A percentile compares a stretch with the other conserved stretches of the same genome.
These are phyloP conservation scores for Felis chaus DNA, from an alignment of 2,113 vertebrate species.

Conservation along the genomic window DNA sequence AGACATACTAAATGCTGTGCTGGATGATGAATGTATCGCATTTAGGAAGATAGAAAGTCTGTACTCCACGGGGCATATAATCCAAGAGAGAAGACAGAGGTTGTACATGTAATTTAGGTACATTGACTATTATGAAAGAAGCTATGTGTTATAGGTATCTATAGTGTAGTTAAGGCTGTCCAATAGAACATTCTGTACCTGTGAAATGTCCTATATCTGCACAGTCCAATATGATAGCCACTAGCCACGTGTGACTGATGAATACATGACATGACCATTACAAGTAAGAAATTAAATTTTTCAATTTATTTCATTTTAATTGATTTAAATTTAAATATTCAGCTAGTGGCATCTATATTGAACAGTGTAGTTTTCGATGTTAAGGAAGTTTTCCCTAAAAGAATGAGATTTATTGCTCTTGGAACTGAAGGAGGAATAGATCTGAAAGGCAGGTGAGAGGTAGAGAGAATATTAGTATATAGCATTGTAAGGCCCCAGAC, in stretches of 20 bases:
- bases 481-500: not conserved
- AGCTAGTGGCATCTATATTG: not conserved
- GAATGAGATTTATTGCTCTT: not conserved
- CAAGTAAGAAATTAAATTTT: not conserved
- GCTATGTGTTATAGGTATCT: not conserved
- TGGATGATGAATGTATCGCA: not conserved
- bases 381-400: not conserved
- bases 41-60: not conserved
- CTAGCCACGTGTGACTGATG: not conserved
- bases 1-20: not conserved
- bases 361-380: not conserved
- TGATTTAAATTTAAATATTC: constrained; percentile 16
- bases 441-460: not conserved
- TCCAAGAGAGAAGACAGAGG: not conserved
- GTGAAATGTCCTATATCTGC: not conserved
- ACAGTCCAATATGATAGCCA: not conserved
- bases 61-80: not conserved
- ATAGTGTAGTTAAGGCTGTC: not conserved
- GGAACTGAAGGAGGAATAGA: not conserved
- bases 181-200: not conserved
- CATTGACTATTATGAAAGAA: not conserved
- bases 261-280: not conserved
- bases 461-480: not conserved
- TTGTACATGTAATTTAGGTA: not conserved
- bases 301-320: constrained; percentile 16